phyloP scores from a whole-genome alignment of 2,113 vertebrate genomes.

The Entelurus aequoreus region DNA sequence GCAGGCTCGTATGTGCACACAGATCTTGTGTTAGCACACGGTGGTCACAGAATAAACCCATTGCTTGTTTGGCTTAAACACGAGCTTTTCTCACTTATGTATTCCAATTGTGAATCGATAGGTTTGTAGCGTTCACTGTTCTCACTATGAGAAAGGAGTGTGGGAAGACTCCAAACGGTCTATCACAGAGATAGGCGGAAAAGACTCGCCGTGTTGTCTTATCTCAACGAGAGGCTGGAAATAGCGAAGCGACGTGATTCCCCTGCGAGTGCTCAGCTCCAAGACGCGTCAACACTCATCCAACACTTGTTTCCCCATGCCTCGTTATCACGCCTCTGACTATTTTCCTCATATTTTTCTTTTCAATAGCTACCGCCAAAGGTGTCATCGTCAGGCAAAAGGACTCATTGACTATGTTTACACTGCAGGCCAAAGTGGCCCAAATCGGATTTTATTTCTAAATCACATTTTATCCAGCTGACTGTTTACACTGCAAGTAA shows the following conservation, averaged over 20 bases:
- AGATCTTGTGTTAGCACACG: neutral
- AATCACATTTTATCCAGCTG: no score
- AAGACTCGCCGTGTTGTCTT: slow-evolving; percentile 44
- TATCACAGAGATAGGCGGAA: slow-evolving; percentile 37
- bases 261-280: slow-evolving; percentile 29
- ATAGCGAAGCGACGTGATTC: slow-evolving; percentile 44
- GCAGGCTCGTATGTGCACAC: slow-evolving; percentile 7
- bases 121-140: slow-evolving; percentile 1
- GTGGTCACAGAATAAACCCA: neutral
- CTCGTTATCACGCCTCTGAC: slow-evolving; percentile 1
- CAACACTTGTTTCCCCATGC: slow-evolving; percentile 24
- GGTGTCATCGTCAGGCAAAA: no score
- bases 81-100: slow-evolving; percentile 1
- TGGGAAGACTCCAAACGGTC: slow-evolving; percentile 48
- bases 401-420: no score
- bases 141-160: slow-evolving; percentile 13
- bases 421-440: no score
- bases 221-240: slow-evolving; percentile 61
- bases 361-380: neutral
- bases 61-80: slow-evolving; percentile 3
- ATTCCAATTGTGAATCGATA: slow-evolving; percentile 1
- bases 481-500: no score
- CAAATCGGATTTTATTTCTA: no score
- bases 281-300: slow-evolving; percentile 47
- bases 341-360: neutral